phyloP scores from a whole-genome alignment of 1,140 invertebrate genomes.

The Eriosoma lanigerum region DNA sequence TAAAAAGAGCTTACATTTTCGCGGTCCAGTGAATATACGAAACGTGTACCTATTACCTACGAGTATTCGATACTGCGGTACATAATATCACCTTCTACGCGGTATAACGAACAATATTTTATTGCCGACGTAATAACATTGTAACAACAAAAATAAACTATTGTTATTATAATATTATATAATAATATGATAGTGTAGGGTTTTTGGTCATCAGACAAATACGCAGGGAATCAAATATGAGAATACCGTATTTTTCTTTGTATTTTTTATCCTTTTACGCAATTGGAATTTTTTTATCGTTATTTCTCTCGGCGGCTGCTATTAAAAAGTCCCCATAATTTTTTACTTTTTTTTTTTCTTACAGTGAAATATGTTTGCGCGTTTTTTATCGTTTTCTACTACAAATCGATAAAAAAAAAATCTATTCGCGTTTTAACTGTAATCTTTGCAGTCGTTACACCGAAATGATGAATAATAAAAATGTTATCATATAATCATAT shows the following conservation, averaged over 20 bases:
- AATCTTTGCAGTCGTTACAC: not conserved
- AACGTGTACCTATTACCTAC: too few species aligned
- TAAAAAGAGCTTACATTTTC: constrained; percentile 24
- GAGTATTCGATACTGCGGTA: too few species aligned
- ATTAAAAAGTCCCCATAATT: constrained; percentile 14
- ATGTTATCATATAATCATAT: not conserved
- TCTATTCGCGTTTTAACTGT: not conserved
- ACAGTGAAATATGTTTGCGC: not conserved
- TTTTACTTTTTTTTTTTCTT: constrained; percentile 3
- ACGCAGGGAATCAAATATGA: not conserved
- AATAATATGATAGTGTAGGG: not conserved
- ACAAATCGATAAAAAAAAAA: not conserved
- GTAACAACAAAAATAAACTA: too few species aligned
- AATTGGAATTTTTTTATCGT: constrained; percentile 37
- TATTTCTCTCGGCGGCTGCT: not conserved
- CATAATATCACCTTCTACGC: too few species aligned
- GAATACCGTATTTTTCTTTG: not conserved
- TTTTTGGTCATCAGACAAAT: not conserved
- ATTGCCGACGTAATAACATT: too few species aligned
- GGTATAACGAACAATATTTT: too few species aligned
- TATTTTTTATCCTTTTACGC: constrained; percentile 27
- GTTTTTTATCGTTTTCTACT: constrained; percentile 4
- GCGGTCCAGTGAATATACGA: not conserved
- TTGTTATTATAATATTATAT: not conserved
- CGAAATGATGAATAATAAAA: not conserved